These are phyloP conservation scores for Rhynchophorus ferrugineus DNA, from an alignment of 1,140 invertebrate genomes.

Conservation along the genomic window DNA sequence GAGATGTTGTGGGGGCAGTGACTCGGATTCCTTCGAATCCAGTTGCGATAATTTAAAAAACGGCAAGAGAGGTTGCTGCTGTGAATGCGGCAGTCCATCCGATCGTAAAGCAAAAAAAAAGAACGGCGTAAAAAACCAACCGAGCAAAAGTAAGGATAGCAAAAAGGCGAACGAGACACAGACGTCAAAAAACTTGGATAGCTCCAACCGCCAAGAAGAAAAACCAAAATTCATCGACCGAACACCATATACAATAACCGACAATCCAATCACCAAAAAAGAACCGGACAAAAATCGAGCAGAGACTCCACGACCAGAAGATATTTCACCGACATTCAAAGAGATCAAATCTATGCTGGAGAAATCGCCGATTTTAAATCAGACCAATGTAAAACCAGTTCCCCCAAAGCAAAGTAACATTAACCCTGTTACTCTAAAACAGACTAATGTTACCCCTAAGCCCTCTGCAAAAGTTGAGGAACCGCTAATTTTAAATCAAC, in stretches of 20 bases:
- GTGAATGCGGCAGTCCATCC: slow-evolving; percentile 4
- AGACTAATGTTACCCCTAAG: too few relatives aligned
- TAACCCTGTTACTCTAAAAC: too few relatives aligned
- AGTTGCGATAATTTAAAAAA: too few relatives aligned
- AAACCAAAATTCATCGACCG: background rate
- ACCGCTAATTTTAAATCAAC: too few relatives aligned
- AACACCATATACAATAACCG: slow-evolving; percentile 1
- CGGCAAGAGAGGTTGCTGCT: slow-evolving; percentile 1
- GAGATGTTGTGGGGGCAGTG: too few relatives aligned
- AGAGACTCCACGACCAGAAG: too few relatives aligned
- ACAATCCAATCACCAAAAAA: slow-evolving; percentile 3
- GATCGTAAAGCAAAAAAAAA: background rate
- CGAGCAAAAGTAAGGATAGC: background rate
- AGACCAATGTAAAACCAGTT: too few relatives aligned
- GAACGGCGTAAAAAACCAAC: background rate
- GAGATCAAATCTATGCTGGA: background rate
- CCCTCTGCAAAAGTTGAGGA: too few relatives aligned
- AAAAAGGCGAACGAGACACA: background rate
- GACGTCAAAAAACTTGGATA: slow-evolving; percentile 15
- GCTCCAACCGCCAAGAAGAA: background rate
- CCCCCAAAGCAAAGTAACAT: too few relatives aligned
- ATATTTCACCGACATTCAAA: too few relatives aligned
- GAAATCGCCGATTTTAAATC: too few relatives aligned
- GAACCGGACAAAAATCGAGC: slow-evolving; percentile 5
- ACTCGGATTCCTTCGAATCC: too few relatives aligned